phyloP scores from a whole-genome alignment of 1,140 invertebrate species.

The Ooceraea biroi region DNA sequence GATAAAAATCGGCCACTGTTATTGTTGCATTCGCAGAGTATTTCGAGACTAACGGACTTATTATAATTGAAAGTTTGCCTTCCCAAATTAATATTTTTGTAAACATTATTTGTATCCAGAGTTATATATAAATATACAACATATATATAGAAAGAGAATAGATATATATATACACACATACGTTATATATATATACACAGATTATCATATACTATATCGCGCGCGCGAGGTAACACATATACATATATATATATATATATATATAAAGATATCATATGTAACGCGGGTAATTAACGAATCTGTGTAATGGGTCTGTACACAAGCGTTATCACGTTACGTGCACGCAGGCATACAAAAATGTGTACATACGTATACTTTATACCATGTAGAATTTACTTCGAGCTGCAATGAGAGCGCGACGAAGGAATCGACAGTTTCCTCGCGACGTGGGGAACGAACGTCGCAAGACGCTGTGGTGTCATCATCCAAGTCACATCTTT shows the following conservation, averaged over 20 bases:
- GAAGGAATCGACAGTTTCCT: slow-evolving; percentile 45
- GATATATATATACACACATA: slow-evolving; percentile 53
- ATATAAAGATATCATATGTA: slow-evolving; percentile 16
- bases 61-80: slow-evolving; percentile 82
- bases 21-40: slow-evolving; percentile 72
- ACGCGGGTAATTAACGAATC: slow-evolving; percentile 45
- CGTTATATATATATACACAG: slow-evolving; percentile 11
- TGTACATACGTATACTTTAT: slow-evolving; percentile 50
- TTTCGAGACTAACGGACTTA: slow-evolving; percentile 72
- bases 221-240: slow-evolving; percentile 30
- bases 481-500: slow-evolving; percentile 15
- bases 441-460: slow-evolving; percentile 30
- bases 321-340: not conserved
- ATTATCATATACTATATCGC: slow-evolving; percentile 47
- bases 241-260: slow-evolving; percentile 22
- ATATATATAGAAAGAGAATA: slow-evolving; percentile 28
- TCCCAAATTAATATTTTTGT: slow-evolving; percentile 86
- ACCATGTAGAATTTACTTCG: slow-evolving; percentile 11
- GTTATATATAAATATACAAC: slow-evolving; percentile 73
- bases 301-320: not conserved
- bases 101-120: slow-evolving; percentile 83
- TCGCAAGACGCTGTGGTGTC: slow-evolving; percentile 3
- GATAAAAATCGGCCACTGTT: slow-evolving; percentile 73
- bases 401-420: not conserved
- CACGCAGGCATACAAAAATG: slow-evolving; percentile 6